phyloP scores from a whole-genome alignment of 2,113 vertebrate species.

The Notothenia rossii region DNA sequence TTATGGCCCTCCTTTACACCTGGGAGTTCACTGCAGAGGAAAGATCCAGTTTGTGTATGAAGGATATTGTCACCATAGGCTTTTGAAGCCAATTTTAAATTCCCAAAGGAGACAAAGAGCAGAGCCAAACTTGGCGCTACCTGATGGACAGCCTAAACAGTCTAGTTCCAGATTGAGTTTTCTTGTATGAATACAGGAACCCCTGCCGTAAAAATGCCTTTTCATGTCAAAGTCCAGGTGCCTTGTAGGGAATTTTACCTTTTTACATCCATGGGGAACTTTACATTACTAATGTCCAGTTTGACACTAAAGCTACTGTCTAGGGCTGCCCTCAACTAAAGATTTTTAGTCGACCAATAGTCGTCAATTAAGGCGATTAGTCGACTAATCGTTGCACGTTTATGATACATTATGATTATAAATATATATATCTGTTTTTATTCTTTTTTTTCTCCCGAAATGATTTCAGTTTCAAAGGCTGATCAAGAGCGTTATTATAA shows the following conservation, averaged over 20 bases:
- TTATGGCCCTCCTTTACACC: slow-evolving; percentile 43
- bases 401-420: too few relatives aligned
- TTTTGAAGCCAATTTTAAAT: slow-evolving; percentile 37
- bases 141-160: slow-evolving; percentile 28
- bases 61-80: slow-evolving; percentile 5
- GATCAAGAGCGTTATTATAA: too few relatives aligned
- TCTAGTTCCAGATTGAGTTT: slow-evolving; percentile 13
- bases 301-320: not conserved
- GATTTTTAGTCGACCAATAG: too few relatives aligned
- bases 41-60: slow-evolving; percentile 31
- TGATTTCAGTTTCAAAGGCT: too few relatives aligned
- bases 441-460: too few relatives aligned
- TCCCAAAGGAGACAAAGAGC: slow-evolving; percentile 11
- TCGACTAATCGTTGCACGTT: too few relatives aligned
- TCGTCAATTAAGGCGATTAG: too few relatives aligned
- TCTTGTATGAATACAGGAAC: slow-evolving; percentile 19
- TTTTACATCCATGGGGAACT: not conserved
- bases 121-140: slow-evolving; percentile 1
- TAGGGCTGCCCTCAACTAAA: too few relatives aligned
- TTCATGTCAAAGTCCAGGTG: not conserved
- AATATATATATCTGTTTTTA: too few relatives aligned
- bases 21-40: slow-evolving; percentile 18
- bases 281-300: slow-evolving; percentile 1
- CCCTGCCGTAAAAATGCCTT: not conserved
- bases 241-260: not conserved